Base-by-base conservation (phyloP, 2,888 invertebrate species). In the Ypsolopha scabrella region DNA sequence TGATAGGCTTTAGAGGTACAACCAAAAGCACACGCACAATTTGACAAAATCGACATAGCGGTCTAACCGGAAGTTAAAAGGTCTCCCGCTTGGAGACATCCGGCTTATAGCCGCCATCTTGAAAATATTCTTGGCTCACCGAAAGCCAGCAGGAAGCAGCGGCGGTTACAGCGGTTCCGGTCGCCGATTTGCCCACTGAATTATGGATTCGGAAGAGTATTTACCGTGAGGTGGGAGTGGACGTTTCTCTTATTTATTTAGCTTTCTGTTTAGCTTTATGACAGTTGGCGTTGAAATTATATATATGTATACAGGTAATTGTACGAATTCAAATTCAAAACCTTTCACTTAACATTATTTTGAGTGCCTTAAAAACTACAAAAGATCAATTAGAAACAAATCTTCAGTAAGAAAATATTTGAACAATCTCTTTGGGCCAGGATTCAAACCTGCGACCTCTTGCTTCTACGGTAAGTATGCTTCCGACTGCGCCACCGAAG, bases 121-220 rank as follows among this genome's bases (percentile, higher is more conserved):
- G 56, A 51, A 55, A 55, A 60, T 63, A 61, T 61, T 33, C 46
- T 46, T 46, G 46, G 46, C 49, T 14, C 67, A 11, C 39, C 64
- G 63, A 56, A 58, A 63, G 65, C 72, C 59, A 61, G 63, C 65
- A 65, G 73, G 71, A 75, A 67, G 61, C 62, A 67, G 61, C 62
- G 70, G 68, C 65, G 66, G 75, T 73, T 70, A 67, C 66, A 61
- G 58, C 53, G 60, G 58, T 70, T 72, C 74, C 73, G 73, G 66
- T 62, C 66, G 62, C 52, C 62, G 66, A 63, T 63, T 68, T 62
- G 57, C 62, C 56, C 60, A 36, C 67, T 67, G 67, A 67, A 68
- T 74, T 73, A 70, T 68, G 63, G 62, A 68, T 67, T 62, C 61
- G 8, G 36, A 43, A 41, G 37, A 14, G 41, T 39, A 48, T 48